A percentile compares a stretch with the other conserved stretches of the same genome.
phyloP scores from a whole-genome alignment of 2,113 vertebrate genomes.

The Gavia stellata region DNA sequence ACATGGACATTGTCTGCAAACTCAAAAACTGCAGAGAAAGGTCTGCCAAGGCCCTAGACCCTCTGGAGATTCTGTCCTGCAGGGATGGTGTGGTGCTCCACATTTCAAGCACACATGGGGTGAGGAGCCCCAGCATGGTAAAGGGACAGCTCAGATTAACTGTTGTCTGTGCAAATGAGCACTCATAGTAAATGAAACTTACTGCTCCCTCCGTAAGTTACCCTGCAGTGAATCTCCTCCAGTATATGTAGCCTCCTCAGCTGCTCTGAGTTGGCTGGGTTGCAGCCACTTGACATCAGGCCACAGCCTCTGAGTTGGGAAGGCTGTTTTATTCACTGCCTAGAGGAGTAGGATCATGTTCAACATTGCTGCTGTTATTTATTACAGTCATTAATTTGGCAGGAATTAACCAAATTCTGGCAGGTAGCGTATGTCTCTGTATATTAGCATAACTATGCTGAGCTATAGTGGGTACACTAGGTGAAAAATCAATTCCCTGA shows the following conservation, averaged over 20 bases:
- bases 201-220: not conserved
- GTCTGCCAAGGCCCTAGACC: not conserved
- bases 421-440: conserved; percentile 13
- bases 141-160: not conserved
- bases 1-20: not conserved
- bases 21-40: not conserved
- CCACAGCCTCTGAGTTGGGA: conserved; percentile 13
- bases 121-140: not conserved
- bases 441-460: not conserved
- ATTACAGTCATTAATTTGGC: conserved; percentile 45
- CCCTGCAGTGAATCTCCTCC: not conserved
- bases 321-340: conserved; percentile 25
- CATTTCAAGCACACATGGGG: not conserved
- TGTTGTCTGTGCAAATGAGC: not conserved
- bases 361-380: conserved; percentile 37
- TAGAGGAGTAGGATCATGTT: conserved; percentile 24
- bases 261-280: not conserved
- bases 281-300: not conserved
- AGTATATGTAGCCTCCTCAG: not conserved
- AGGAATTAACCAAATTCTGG: conserved; percentile 29
- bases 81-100: not conserved
- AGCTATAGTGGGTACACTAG: not conserved
- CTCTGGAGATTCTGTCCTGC: not conserved
- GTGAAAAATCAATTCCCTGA: not conserved
- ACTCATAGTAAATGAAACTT: not conserved